Base-by-base conservation (phyloP, 2,797 vertebrate genomes). In the Salmo trutta region DNA sequence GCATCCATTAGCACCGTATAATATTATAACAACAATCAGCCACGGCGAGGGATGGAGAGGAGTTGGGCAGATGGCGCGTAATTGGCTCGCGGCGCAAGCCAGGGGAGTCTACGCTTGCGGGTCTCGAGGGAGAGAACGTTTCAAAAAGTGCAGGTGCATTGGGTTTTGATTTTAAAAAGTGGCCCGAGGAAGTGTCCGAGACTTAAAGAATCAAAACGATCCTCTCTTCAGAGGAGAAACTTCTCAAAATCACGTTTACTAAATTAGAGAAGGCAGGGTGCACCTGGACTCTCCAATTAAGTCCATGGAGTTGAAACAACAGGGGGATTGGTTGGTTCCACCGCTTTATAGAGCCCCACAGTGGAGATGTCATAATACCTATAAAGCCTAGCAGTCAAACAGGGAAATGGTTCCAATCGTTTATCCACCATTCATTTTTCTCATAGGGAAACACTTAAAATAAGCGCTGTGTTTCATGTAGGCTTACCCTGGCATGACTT, bases 1-100 rank as follows among this genome's bases (percentile, higher is more conserved):
- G 68, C 68, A 21, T 47, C 36, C 31, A 70, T 72, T 53, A 15
- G 47, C 14, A 51, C 71, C 21, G 71, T 72, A 72, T 72, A 29
- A 53, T 27, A 53, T 72, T 72, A 70, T 70, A 70, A 47, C 17
- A 41, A 70, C 71, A 53, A 53, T 72, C 71, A 72, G 4, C 51
- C 12, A 27, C 24, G 51, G 21, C 15, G 12, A n/a, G 21, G 21
- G 14, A n/a, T 21, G 27, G 15, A 29, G 51, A 53, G 51, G 71
- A 27, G 24, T 54, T 54, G 21, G 74, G 31, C 56, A 47, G 21
- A 51, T 53, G 41, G 74, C 31, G 62, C 21, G 4, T 52, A 75
- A 51, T 52, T 52, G 62, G 59, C 36, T 36, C 53, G 10, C 52
- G 66, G 41, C 36, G 41, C 69, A 14, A 71, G 69, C n/a, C n/a